phyloP scores from a whole-genome alignment of 2,113 vertebrate species.

The Syngnathoides biaculeatus region DNA sequence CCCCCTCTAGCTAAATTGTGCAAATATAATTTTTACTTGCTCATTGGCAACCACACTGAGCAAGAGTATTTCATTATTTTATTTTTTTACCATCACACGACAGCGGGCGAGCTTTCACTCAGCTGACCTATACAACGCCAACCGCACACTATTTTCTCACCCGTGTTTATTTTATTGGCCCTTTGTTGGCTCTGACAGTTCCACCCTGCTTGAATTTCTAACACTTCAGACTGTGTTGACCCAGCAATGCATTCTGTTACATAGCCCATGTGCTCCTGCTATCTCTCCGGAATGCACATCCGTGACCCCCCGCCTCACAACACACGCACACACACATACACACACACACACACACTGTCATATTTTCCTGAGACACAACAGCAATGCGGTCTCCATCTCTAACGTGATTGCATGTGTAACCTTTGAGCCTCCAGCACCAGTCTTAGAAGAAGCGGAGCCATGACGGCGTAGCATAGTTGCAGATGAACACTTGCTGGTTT shows the following conservation, averaged over 20 bases:
- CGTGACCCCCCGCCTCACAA: not conserved
- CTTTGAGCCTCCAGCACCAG: conserved; percentile 50
- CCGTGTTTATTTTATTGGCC: not conserved
- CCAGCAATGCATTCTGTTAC: conserved; percentile 33
- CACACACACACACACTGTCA: conserved; percentile 13
- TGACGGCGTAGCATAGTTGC: conserved; percentile 2
- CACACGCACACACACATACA: not conserved
- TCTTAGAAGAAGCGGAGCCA: conserved; percentile 48
- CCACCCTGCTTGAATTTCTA: conserved; percentile 41
- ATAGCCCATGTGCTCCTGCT: not conserved
- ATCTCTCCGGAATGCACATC: not conserved
- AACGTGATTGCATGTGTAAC: conserved; percentile 66
- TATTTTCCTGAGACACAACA: conserved; percentile 30
- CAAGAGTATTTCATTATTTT: too few species aligned
- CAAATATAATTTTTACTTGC: too few species aligned
- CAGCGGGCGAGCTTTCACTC: too few species aligned
- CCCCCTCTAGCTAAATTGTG: too few species aligned
- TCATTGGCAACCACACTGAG: too few species aligned
- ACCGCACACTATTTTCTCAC: too few species aligned
- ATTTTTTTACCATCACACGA: too few species aligned
- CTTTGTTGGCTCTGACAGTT: conserved; percentile 29
- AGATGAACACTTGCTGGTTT: not conserved
- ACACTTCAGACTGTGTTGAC: conserved; percentile 41
- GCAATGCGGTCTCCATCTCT: conserved; percentile 33
- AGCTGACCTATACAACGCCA: too few species aligned